phyloP scores from a whole-genome alignment of 2,797 vertebrate genomes.

The Pachyuromys duprasi region DNA sequence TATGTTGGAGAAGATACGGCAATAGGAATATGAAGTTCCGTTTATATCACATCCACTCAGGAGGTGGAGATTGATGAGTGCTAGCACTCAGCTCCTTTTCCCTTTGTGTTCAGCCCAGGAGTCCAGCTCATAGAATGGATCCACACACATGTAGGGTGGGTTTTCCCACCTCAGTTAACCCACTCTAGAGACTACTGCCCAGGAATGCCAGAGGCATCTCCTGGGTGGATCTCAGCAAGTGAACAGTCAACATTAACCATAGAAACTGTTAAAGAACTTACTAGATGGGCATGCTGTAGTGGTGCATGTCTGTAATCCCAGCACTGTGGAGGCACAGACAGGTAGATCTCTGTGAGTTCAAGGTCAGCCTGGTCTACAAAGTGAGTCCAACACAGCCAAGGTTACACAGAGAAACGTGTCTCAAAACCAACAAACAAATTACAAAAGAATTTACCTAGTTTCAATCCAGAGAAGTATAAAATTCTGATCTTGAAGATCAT shows the following conservation, averaged over 20 bases:
- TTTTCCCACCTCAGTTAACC: background rate
- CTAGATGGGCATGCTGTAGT: too few species aligned
- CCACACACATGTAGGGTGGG: background rate
- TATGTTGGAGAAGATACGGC: background rate
- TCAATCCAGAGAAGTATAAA: background rate
- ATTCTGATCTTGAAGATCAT: background rate
- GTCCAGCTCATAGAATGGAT: background rate
- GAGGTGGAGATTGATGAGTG: background rate
- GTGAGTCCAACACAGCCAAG: too few species aligned
- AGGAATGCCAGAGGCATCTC: background rate
- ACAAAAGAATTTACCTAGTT: background rate
- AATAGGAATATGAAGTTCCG: background rate
- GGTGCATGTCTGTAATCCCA: too few species aligned
- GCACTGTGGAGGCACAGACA: too few species aligned
- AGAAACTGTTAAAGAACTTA: background rate
- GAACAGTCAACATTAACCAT: background rate
- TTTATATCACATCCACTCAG: background rate
- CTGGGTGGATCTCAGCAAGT: background rate
- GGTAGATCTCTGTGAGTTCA: too few species aligned
- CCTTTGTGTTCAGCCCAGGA: background rate
- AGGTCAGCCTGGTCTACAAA: too few species aligned
- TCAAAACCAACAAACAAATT: too few species aligned
- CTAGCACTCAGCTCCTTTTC: background rate
- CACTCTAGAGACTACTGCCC: background rate
- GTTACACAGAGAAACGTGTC: too few species aligned